Evolutionary conservation across 2,797 vertebrate genomes (phyloP), one percentile per base, ranked within the genome.

Genomic region (Cyprinodon diabolis): DNA sequence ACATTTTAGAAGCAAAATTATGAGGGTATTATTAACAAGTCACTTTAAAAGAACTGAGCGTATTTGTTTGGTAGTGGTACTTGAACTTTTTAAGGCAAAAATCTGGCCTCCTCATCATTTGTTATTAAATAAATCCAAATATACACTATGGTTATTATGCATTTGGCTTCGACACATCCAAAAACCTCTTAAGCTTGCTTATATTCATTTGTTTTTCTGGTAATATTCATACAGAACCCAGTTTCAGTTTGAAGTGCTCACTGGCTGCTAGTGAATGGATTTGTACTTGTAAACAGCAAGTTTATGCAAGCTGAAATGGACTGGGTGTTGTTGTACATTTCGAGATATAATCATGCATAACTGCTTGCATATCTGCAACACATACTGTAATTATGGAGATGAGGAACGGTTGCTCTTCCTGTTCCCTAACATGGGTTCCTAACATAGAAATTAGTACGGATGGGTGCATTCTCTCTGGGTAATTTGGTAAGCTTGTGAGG

Each of bases 381-480:
- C 83, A 86, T 80, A 78, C 70, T 72, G 65, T 81, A 89, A 86
- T 89, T 82, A 68, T 80, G 78, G 75, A 87, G 86, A 86, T 84
- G 78, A 88, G 84, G 66, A 66, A 49, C 67, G 30, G 66, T 83
- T 85, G 86, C 76, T 71, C 77, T 68, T 69, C 72, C 62, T 54
- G 9, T 74, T 87, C 74, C 67, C 75, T 80, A 67, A 78, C 81
- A 81, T 77, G 79, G 68, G 63, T 69, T 57, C 68, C 72, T 21
- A 69, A 57, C 57, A 45, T 65, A 65, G 52, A 76, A 79, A 85
- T 82, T 58, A 82, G 75, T 49, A 74, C 84, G 81, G 81, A 84
- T 76, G 83, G 85, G 71, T 79, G 84, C 75, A 4, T 82, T 87
- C 86, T 71, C 75, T 68, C 72, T 4, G 1, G 35, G 68, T 74